Evolutionary conservation across 2,113 vertebrate species (phyloP).

Genomic region (Sylvilagus bachmani): DNA sequence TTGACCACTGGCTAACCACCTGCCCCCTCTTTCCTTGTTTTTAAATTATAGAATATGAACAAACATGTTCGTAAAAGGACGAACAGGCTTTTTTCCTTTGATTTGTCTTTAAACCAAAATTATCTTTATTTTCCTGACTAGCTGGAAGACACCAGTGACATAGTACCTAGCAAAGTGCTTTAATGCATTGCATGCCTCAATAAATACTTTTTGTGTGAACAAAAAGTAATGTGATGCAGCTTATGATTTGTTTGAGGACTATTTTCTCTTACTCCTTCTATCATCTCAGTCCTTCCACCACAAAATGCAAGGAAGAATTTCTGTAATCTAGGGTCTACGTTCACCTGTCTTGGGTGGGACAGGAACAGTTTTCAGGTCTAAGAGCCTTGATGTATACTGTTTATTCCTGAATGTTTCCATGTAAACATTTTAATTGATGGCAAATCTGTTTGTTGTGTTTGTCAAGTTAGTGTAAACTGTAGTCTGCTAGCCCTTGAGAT

Average conservation of each 20-base stretch:
- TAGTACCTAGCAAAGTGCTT: background rate
- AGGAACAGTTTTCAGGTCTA: constrained; percentile 24
- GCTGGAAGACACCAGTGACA: background rate
- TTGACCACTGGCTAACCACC: no score
- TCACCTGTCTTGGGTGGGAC: constrained; percentile 69
- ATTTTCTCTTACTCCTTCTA: background rate
- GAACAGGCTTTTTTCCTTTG: background rate
- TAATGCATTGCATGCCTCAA: background rate
- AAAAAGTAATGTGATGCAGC: constrained; percentile 23
- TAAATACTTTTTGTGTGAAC: constrained; percentile 37
- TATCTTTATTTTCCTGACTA: constrained; percentile 47
- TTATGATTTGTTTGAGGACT: background rate
- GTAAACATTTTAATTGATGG: constrained; percentile 87
- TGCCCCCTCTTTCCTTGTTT: background rate
- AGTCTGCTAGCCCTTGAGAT: constrained; percentile 85
- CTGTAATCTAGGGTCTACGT: background rate
- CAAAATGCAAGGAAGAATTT: background rate
- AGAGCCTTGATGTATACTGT: constrained; percentile 75
- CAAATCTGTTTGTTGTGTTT: constrained; percentile 88
- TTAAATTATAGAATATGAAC: constrained; percentile 25
- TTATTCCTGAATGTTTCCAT: constrained; percentile 85
- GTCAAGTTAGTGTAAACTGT: constrained; percentile 85
- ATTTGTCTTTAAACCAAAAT: constrained; percentile 42
- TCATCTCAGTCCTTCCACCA: background rate
- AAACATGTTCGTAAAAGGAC: constrained; percentile 39